Evolutionary conservation across 2,113 vertebrate genomes (phyloP).

Genomic region (Odocoileus virginianus): DNA sequence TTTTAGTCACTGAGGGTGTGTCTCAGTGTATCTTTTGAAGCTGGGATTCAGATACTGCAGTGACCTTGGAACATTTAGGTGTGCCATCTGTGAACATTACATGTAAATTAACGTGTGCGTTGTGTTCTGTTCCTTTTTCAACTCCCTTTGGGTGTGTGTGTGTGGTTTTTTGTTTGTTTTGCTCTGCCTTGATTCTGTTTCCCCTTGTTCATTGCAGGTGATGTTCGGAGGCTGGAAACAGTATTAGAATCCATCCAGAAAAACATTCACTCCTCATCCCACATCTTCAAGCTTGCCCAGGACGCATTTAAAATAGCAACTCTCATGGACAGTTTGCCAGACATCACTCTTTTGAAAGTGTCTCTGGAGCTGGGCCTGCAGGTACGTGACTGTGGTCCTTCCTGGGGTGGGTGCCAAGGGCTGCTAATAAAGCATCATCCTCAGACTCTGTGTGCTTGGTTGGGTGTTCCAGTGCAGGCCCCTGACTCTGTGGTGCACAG

Average conservation of each 20-base stretch:
- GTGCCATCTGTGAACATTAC: background rate
- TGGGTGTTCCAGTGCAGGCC: background rate
- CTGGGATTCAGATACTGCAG: background rate
- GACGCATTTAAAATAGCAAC: constrained; percentile 92
- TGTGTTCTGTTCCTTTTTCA: background rate
- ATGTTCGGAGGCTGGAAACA: constrained; percentile 94
- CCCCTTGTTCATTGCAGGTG: constrained; percentile 82
- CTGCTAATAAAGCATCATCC: background rate
- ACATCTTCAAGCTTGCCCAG: constrained; percentile 94
- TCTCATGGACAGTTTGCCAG: constrained; percentile 88
- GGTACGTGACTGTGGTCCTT: constrained; percentile 73
- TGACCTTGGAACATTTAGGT: background rate
- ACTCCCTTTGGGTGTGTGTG: background rate
- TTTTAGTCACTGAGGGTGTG: constrained; percentile 1
- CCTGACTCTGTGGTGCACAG: background rate
- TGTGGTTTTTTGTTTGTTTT: background rate
- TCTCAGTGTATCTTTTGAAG: background rate
- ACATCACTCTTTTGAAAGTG: constrained; percentile 89
- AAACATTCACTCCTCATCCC: constrained; percentile 93
- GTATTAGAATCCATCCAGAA: constrained; percentile 91
- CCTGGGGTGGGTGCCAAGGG: background rate
- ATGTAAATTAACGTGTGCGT: background rate
- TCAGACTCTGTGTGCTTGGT: background rate
- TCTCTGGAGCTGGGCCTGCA: constrained; percentile 89
- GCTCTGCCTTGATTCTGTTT: constrained; percentile 21